Conservation (phyloP, 2,113 vertebrate genomes). For the Eleginops maclovinus region DNA sequence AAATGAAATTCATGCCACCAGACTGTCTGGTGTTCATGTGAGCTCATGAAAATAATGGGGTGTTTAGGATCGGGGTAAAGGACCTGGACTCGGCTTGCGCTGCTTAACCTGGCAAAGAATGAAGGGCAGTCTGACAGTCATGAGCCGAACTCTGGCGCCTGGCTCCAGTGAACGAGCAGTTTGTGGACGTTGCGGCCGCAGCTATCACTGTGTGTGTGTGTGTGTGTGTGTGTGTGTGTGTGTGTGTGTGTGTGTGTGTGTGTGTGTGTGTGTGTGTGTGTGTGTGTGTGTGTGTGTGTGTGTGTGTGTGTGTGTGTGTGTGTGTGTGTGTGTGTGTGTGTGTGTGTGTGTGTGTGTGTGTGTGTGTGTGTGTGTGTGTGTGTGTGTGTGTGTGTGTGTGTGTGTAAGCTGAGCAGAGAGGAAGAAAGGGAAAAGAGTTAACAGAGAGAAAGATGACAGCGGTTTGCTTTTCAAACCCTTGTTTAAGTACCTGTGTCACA, state of each 20-base stretch:
- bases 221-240: slow-evolving; percentile 19
- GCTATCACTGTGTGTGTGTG: slow-evolving; percentile 14
- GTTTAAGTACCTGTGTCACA: slow-evolving; percentile 77
- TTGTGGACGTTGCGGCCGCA: slow-evolving; percentile 28
- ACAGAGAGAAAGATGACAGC: slow-evolving; percentile 30
- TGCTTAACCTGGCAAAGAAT: slow-evolving; percentile 22
- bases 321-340: slow-evolving; percentile 19
- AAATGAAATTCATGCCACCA: slow-evolving; percentile 8
- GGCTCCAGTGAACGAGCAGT: slow-evolving; percentile 35
- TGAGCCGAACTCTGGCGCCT: slow-evolving; percentile 21
- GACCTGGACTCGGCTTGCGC: slow-evolving; percentile 22
- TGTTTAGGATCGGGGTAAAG: slow-evolving; percentile 53
- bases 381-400: slow-evolving; percentile 24
- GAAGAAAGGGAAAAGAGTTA: not conserved
- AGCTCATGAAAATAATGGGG: slow-evolving; percentile 50
- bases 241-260: slow-evolving; percentile 19
- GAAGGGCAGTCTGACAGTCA: slow-evolving; percentile 30
- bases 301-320: slow-evolving; percentile 19
- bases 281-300: slow-evolving; percentile 19
- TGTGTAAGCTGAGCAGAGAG: slow-evolving; percentile 18
- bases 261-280: slow-evolving; percentile 18
- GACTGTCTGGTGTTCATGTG: slow-evolving; percentile 32
- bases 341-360: slow-evolving; percentile 21
- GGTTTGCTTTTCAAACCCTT: slow-evolving; percentile 60
- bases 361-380: slow-evolving; percentile 18